Percentiles rank a stretch among this genome's conserved stretches.
These are phyloP conservation scores for Dioctria linearis DNA, from an alignment of 2,888 invertebrate species.

Conservation along the genomic window DNA sequence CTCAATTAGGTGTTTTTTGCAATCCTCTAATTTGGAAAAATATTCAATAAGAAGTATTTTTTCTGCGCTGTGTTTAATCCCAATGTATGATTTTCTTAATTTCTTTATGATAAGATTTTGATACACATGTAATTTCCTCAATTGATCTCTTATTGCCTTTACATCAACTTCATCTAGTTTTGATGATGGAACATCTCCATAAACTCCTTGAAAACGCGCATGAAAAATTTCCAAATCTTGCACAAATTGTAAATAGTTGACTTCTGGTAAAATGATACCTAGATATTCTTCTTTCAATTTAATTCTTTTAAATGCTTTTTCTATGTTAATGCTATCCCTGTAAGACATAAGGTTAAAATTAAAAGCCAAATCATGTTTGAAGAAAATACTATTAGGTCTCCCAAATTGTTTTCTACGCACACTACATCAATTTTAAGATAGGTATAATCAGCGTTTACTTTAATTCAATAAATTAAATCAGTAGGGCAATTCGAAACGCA, in stretches of 20 bases:
- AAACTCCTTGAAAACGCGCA: neutral
- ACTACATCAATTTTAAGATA: too few relatives aligned
- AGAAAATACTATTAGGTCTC: neutral
- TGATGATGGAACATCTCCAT: neutral
- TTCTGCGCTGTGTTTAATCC: neutral
- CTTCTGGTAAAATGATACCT: conserved; percentile 16
- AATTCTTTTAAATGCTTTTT: neutral
- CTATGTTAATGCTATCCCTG: neutral
- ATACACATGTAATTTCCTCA: conserved; percentile 10
- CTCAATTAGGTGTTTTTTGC: neutral
- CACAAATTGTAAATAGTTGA: conserved; percentile 25
- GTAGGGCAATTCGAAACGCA: too few relatives aligned
- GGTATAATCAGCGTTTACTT: too few relatives aligned
- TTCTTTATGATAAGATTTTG: neutral
- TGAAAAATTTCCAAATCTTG: conserved; percentile 34
- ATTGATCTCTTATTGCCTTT: conserved; percentile 11
- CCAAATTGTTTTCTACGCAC: neutral
- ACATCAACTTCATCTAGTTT: neutral
- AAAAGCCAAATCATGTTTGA: neutral
- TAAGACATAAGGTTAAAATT: conserved; percentile 3
- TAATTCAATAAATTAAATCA: too few relatives aligned
- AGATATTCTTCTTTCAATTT: conserved; percentile 33
- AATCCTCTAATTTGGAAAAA: neutral
- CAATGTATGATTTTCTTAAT: neutral
- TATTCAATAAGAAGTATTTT: neutral